Evolutionary conservation across 1,140 invertebrate genomes (phyloP).

Genomic region (Hyphantria cunea): DNA sequence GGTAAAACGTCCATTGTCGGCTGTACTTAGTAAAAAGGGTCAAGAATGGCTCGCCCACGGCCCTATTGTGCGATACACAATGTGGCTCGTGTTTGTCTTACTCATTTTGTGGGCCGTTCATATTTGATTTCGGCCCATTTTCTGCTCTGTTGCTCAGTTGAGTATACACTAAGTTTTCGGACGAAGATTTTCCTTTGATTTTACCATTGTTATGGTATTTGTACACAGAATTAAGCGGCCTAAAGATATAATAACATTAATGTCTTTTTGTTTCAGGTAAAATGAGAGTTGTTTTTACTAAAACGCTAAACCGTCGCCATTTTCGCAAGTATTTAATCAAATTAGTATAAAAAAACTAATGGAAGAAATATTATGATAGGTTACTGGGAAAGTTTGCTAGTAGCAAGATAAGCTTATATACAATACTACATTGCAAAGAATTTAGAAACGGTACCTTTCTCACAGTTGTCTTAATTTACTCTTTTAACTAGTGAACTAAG

Average conservation of each 20-base stretch:
- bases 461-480: too few species aligned
- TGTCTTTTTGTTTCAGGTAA: constrained; percentile 24
- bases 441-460: too few species aligned
- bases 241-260: constrained; percentile 11
- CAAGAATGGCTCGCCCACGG: constrained; percentile 59
- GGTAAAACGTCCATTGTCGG: constrained; percentile 61
- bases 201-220: constrained; percentile 31
- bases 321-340: too few species aligned
- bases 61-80: constrained; percentile 57
- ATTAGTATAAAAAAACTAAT: too few species aligned
- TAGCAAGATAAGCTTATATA: too few species aligned
- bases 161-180: constrained; percentile 22
- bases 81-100: constrained; percentile 58
- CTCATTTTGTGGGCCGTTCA: constrained; percentile 52
- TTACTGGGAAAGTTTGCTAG: too few species aligned
- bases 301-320: too few species aligned
- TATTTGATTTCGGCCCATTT: constrained; percentile 65
- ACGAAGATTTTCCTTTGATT: constrained; percentile 40
- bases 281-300: neutral
- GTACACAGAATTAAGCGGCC: constrained; percentile 10
- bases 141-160: constrained; percentile 41
- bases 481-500: too few species aligned
- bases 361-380: too few species aligned
- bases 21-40: constrained; percentile 66
- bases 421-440: too few species aligned